Conservation (phyloP, 2,888 invertebrate genomes). For the Acanthoscelides obtectus region DNA sequence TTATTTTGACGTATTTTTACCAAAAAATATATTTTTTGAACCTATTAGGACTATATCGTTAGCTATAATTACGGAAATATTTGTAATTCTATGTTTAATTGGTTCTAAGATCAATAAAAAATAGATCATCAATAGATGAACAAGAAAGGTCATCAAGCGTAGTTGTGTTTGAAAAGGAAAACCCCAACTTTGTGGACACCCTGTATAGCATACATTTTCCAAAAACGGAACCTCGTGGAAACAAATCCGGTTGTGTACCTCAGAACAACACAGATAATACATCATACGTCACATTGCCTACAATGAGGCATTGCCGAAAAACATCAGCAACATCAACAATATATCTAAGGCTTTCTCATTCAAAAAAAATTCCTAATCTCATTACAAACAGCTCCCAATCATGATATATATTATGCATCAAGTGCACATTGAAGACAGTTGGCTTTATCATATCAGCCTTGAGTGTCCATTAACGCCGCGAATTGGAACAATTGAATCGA, state of each 20-base stretch:
- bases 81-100: no score
- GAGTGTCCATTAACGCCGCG: background rate
- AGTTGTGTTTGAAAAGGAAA: no score
- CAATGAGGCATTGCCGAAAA: background rate
- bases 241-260: background rate
- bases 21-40: no score
- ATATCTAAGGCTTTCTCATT: background rate
- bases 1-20: no score
- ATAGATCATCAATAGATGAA: no score
- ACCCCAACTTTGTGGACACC: no score
- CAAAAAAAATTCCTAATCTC: background rate
- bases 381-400: background rate
- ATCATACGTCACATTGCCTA: background rate
- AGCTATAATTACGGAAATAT: no score
- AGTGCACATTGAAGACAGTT: background rate
- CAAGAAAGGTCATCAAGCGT: no score
- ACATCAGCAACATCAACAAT: background rate
- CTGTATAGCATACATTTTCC: no score
- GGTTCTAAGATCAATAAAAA: no score
- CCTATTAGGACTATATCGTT: no score
- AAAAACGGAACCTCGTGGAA: background rate
- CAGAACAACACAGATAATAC: background rate
- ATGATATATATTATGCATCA: background rate
- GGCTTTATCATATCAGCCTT: background rate
- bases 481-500: background rate